Evolutionary conservation across 1,140 invertebrate genomes (phyloP), one percentile per base, ranked within the genome.

Genomic region (Drosophila ironensis): DNA sequence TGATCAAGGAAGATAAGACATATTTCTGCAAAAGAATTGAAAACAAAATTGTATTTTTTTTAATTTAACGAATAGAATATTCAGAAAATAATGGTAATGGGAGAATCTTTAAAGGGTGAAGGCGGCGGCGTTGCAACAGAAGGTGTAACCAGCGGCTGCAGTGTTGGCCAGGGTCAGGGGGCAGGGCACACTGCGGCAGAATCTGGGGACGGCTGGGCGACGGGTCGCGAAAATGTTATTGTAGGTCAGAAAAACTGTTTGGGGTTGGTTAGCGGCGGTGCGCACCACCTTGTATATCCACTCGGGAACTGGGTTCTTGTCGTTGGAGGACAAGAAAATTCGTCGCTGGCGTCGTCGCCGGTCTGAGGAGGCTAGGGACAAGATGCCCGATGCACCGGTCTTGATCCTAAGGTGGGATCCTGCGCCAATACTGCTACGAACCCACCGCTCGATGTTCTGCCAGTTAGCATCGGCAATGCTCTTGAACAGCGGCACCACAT

Each of bases 401-500:
- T 50, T 75, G 24, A 76, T 45, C 11, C 16, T 20, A 3, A 76
- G 16, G 0, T 6, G 22, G 3, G 22, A 11, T 0, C 41, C 45
- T 0, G 33, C 44, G 0, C 17, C 24, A 2, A 56, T 71, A 4
- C 28, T 44, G 8, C 40, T 64, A 5, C 72, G 64, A 4, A 76
- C 33, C 51, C 52, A 76, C 0, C 57, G 46, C 52, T 91, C 88
- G 8, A 90, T 56, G 2, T 54, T 27, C 19, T 72, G 59, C 91
- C 91, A 92, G 67, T 92, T 92, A 11, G 87, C 76, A 2, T 72
- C 84, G 27, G 91, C 91, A 12, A 92, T 82, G 6, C 56, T 88
- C 40, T 91, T 88, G 86, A 91, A 92, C 66, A 91, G 91, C 1
- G 91, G 90, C n/a, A 78, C 90, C 0, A 76, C 88, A 63, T 92